phyloP scores from a whole-genome alignment of 2,113 vertebrate genomes.

The Ia io region DNA sequence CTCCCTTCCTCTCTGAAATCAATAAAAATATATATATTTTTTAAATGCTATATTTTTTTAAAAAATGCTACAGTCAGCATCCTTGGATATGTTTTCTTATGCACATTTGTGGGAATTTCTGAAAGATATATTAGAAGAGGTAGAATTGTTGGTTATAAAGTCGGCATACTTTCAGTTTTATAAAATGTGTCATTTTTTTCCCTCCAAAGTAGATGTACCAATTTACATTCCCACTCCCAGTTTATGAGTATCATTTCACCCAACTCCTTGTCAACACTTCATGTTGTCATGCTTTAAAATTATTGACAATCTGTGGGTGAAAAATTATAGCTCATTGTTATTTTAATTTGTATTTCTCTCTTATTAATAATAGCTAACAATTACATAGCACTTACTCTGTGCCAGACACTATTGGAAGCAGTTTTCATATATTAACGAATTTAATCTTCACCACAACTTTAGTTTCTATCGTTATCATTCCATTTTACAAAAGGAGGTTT shows the following conservation, averaged over 20 bases:
- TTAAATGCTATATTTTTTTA: neutral
- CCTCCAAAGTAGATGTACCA: neutral
- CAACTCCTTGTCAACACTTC: slow-evolving; percentile 60
- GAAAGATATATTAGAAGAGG: neutral
- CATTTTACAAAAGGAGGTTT: neutral
- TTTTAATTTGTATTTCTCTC: slow-evolving; percentile 61
- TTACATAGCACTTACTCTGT: neutral
- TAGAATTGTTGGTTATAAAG: neutral
- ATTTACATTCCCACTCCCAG: slow-evolving; percentile 43
- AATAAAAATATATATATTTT: too few species aligned
- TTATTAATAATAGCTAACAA: slow-evolving; percentile 49
- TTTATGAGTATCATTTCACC: slow-evolving; percentile 27
- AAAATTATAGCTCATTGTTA: slow-evolving; percentile 65
- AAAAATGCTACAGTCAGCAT: neutral
- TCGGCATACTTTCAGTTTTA: slow-evolving; percentile 15
- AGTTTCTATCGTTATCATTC: neutral
- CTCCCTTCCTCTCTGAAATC: too few species aligned
- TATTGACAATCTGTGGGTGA: slow-evolving; percentile 63
- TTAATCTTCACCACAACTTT: neutral
- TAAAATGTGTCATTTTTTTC: neutral
- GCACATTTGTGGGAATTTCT: neutral
- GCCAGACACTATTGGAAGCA: neutral
- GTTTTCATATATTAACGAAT: neutral
- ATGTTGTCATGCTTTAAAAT: slow-evolving; percentile 55
- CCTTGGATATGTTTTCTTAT: neutral